Evolutionary conservation across 2,888 invertebrate species (phyloP).

Genomic region (Gisinianus flammeolus): DNA sequence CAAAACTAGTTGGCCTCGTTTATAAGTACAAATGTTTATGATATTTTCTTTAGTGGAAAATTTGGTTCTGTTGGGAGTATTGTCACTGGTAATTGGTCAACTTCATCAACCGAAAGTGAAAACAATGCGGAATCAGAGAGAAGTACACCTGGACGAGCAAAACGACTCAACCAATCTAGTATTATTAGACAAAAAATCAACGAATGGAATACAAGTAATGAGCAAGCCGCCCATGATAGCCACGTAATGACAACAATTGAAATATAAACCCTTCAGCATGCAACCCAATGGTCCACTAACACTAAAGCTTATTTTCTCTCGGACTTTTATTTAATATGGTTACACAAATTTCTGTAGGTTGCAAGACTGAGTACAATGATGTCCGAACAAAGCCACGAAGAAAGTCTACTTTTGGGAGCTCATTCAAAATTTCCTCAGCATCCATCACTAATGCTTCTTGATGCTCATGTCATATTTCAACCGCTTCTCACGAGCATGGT

Average conservation of each 20-base stretch:
- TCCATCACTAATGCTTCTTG: conserved; percentile 68
- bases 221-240: conserved; percentile 24
- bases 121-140: conserved; percentile 47
- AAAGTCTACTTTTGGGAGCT: conserved; percentile 55
- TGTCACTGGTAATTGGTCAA: conserved; percentile 51
- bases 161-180: conserved; percentile 46
- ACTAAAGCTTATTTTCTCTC: not conserved
- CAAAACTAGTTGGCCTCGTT: too few species aligned
- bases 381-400: conserved; percentile 58
- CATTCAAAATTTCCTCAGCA: conserved; percentile 58
- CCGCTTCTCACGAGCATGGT: conserved; percentile 87
- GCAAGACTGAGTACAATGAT: conserved; percentile 44
- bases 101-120: conserved; percentile 42
- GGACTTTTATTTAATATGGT: too few species aligned
- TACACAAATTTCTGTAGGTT: too few species aligned
- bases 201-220: conserved; percentile 56
- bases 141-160: conserved; percentile 52
- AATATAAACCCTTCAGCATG: not conserved
- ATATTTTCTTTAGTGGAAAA: conserved; percentile 19
- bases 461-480: conserved; percentile 93
- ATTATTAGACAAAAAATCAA: conserved; percentile 55
- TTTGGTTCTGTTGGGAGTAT: conserved; percentile 52
- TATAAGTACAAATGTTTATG: too few species aligned
- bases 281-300: too few species aligned
- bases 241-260: not conserved